phyloP scores from a whole-genome alignment of 2,888 invertebrate genomes.

The Yponomeuta cagnagella region DNA sequence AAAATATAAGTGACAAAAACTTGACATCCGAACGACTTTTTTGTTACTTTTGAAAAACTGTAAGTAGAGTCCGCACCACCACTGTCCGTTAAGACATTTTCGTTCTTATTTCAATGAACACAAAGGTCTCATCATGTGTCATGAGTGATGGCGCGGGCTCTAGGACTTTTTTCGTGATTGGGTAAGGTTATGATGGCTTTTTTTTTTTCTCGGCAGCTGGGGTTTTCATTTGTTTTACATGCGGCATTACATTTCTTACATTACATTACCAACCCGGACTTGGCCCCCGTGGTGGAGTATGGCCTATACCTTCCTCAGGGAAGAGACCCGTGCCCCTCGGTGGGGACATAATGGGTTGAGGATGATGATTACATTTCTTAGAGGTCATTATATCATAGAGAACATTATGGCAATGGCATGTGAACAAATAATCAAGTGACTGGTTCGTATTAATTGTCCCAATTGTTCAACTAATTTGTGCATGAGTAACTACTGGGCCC shows the following conservation, averaged over 20 bases:
- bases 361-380: background rate
- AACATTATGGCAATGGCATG: background rate
- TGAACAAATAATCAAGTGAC: background rate
- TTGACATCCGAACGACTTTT: background rate
- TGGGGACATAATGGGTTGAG: too few species aligned
- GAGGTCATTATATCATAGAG: background rate
- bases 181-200: background rate
- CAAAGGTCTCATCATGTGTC: too few species aligned
- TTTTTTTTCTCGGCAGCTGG: background rate
- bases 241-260: background rate
- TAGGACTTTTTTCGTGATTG: background rate
- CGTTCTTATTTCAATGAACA: too few species aligned
- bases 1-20: slow-evolving; percentile 4
- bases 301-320: too few species aligned
- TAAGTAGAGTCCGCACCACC: background rate
- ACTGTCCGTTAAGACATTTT: too few species aligned
- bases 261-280: too few species aligned
- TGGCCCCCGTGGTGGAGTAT: too few species aligned
- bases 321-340: too few species aligned
- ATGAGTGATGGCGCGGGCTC: background rate
- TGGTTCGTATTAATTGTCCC: background rate
- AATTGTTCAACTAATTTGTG: background rate
- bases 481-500: background rate
- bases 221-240: background rate
- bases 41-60: background rate